These are phyloP conservation scores for Willisornis vidua DNA, from an alignment of 2,113 vertebrate species.

Conservation along the genomic window DNA sequence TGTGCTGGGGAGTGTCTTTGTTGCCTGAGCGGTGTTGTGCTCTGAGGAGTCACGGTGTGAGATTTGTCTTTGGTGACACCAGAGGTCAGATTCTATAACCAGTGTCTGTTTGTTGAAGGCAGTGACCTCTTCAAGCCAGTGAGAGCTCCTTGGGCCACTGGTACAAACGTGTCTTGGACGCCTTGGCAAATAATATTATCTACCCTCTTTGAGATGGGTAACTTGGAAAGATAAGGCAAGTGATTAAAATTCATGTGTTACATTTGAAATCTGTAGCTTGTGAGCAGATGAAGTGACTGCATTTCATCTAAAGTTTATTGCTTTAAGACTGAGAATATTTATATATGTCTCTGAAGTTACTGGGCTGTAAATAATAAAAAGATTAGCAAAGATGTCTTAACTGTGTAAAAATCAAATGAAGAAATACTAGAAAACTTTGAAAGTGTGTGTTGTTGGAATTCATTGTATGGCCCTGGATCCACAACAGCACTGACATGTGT, in stretches of 20 bases:
- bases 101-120: not conserved
- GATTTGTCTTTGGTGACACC: not conserved
- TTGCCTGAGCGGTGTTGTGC: not conserved
- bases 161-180: not conserved
- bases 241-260: not conserved
- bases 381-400: not conserved
- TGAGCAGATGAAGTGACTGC: not conserved
- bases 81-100: not conserved
- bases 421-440: not conserved
- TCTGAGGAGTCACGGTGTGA: not conserved
- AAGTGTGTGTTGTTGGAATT: not conserved
- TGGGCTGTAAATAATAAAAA: not conserved
- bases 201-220: not conserved
- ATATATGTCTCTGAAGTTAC: not conserved
- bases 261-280: not conserved
- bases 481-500: not conserved
- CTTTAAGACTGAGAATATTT: not conserved
- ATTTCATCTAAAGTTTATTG: not conserved
- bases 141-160: not conserved
- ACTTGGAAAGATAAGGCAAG: not conserved
- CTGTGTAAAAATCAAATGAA: not conserved
- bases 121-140: not conserved
- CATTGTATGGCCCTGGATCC: not conserved
- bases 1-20: not conserved
- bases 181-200: not conserved